A percentile compares a stretch with the other conserved stretches of the same genome.
phyloP scores from a whole-genome alignment of 1,140 invertebrate genomes.

The Drosophila pandora region DNA sequence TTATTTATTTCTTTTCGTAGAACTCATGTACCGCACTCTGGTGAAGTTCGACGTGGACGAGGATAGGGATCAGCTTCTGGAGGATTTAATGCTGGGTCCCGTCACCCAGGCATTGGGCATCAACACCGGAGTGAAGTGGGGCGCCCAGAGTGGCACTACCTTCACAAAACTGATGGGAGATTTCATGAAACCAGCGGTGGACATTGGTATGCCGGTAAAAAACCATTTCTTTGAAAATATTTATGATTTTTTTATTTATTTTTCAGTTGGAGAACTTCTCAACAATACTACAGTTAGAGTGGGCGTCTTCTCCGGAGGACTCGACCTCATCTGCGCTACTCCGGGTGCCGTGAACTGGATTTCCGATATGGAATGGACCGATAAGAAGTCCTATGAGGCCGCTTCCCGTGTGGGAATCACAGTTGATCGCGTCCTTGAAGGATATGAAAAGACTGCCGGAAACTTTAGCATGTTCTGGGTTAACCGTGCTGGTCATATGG shows the following conservation, averaged over 20 bases:
- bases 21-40: constrained; percentile 75
- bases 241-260: constrained; percentile 84
- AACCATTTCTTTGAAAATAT: background rate
- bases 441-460: constrained; percentile 87
- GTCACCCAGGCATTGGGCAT: constrained; percentile 88
- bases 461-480: constrained; percentile 92
- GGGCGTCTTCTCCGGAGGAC: constrained; percentile 83
- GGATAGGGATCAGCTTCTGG: constrained; percentile 81
- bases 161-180: constrained; percentile 87
- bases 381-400: constrained; percentile 85
- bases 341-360: constrained; percentile 89
- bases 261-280: constrained; percentile 88
- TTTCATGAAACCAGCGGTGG: constrained; percentile 93
- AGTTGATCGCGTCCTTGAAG: constrained; percentile 86
- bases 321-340: constrained; percentile 90
- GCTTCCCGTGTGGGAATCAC: constrained; percentile 85
- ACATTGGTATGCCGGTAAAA: constrained; percentile 85
- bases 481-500: constrained; percentile 87
- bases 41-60: constrained; percentile 76
- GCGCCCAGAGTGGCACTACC: constrained; percentile 86
- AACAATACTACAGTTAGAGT: constrained; percentile 86
- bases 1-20: constrained; percentile 17
- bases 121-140: constrained; percentile 87
- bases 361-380: constrained; percentile 87
- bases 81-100: constrained; percentile 88